A percentile compares a stretch with the other conserved stretches of the same genome.
These are phyloP conservation scores for Nyctalus aviator DNA, from an alignment of 2,797 vertebrate genomes.

Conservation along the genomic window DNA sequence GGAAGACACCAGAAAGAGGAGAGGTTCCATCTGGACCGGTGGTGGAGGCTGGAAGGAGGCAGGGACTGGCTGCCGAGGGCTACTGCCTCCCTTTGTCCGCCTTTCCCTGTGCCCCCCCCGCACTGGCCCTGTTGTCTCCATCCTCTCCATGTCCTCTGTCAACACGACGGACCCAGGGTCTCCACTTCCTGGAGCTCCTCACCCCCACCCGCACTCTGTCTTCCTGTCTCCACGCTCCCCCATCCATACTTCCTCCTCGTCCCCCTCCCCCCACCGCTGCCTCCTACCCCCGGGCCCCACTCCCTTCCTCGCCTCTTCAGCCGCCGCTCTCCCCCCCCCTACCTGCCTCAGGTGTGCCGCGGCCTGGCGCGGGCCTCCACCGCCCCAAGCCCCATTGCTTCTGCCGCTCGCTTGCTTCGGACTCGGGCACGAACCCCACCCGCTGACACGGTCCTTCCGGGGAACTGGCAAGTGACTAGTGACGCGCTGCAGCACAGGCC, in stretches of 20 bases:
- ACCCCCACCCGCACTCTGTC: not conserved
- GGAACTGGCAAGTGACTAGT: constrained; percentile 83
- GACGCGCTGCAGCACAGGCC: constrained; percentile 66
- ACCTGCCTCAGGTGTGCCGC: constrained; percentile 79
- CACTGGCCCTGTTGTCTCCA: not conserved
- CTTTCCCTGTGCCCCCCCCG: not conserved
- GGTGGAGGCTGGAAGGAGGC: not conserved
- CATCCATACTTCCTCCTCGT: not conserved
- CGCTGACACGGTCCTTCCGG: constrained; percentile 63
- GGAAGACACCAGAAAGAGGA: constrained; percentile 23
- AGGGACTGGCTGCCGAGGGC: not conserved
- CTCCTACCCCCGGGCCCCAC: not conserved
- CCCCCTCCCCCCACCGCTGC: not conserved
- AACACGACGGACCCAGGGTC: not conserved
- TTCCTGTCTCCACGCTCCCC: not conserved
- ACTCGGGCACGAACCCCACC: constrained; percentile 78
- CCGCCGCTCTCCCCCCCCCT: constrained; percentile 63
- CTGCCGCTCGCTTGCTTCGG: constrained; percentile 78
- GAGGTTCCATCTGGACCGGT: not conserved
- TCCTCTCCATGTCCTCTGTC: not conserved
- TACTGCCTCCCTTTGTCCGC: not conserved
- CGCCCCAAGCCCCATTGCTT: constrained; percentile 73
- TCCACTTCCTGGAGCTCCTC: not conserved
- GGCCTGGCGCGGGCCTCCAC: constrained; percentile 62
- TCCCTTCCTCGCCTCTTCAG: constrained; percentile 18